phyloP scores from a whole-genome alignment of 2,888 invertebrate species.

The Eupithecia vulgata region DNA sequence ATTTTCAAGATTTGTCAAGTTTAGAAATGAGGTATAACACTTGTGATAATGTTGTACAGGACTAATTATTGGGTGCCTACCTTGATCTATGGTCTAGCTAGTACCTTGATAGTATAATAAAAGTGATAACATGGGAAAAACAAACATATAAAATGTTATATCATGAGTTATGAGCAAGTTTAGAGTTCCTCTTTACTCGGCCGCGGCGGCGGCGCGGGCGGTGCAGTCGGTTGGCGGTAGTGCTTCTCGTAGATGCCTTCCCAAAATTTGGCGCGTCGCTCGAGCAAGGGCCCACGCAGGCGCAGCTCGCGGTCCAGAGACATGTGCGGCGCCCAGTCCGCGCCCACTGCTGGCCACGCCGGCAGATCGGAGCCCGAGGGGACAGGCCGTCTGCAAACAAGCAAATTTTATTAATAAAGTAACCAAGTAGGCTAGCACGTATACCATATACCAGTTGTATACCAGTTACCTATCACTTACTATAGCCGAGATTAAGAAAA shows the following conservation, averaged over 20 bases:
- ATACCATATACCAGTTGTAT: too few species aligned
- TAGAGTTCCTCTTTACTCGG: not conserved
- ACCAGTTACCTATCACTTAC: not conserved
- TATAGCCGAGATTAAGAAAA: not conserved
- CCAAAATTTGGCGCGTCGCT: constrained; percentile 53
- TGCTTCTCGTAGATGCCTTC: constrained; percentile 55
- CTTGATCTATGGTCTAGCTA: too few species aligned
- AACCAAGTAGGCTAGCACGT: too few species aligned
- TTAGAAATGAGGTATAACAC: too few species aligned
- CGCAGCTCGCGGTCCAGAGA: constrained; percentile 47
- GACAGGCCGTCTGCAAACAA: constrained; percentile 53
- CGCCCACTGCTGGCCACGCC: constrained; percentile 53
- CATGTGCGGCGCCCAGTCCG: constrained; percentile 53
- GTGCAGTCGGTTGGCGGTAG: constrained; percentile 51
- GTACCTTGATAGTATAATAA: too few species aligned
- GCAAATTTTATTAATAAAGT: not conserved
- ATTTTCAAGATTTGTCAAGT: too few species aligned
- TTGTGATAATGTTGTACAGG: too few species aligned
- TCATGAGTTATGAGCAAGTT: too few species aligned
- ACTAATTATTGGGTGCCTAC: too few species aligned
- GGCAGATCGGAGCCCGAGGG: constrained; percentile 49
- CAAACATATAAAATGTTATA: too few species aligned
- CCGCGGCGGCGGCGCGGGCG: constrained; percentile 33
- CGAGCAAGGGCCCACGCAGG: constrained; percentile 47
- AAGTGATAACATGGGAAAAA: too few species aligned